phyloP scores from a whole-genome alignment of 2,888 invertebrate genomes.

The Lithophane socia region DNA sequence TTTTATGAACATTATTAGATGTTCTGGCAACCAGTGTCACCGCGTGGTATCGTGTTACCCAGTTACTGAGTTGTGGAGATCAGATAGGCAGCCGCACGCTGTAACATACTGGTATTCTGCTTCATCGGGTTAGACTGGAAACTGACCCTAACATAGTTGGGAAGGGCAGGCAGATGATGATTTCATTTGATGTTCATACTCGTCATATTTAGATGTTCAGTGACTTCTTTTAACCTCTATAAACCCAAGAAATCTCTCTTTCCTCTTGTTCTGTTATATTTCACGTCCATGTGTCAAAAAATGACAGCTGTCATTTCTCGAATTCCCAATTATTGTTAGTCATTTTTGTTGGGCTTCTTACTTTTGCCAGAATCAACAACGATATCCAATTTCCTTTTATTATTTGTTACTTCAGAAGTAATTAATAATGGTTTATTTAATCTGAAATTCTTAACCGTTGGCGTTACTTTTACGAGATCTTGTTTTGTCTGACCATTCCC shows the following conservation, averaged over 20 bases:
- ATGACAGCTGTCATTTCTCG: conserved; percentile 15
- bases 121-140: not conserved
- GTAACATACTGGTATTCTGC: not conserved
- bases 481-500: not conserved
- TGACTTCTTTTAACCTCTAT: not conserved
- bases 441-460: conserved; percentile 44
- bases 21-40: not conserved
- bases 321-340: conserved; percentile 13
- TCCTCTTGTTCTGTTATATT: not conserved
- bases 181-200: not conserved
- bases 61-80: not conserved
- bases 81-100: not conserved
- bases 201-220: not conserved
- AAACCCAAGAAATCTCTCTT: not conserved
- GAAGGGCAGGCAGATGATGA: not conserved
- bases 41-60: not conserved
- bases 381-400: conserved; percentile 53
- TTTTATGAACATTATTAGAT: too few relatives aligned
- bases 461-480: not conserved
- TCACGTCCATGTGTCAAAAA: conserved; percentile 29
- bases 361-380: conserved; percentile 4
- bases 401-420: conserved; percentile 31
- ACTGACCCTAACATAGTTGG: not conserved
- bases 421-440: conserved; percentile 55
- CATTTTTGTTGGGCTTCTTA: conserved; percentile 24